Conservation (phyloP, 2,113 vertebrate genomes). For the Pteruthius melanotis region DNA sequence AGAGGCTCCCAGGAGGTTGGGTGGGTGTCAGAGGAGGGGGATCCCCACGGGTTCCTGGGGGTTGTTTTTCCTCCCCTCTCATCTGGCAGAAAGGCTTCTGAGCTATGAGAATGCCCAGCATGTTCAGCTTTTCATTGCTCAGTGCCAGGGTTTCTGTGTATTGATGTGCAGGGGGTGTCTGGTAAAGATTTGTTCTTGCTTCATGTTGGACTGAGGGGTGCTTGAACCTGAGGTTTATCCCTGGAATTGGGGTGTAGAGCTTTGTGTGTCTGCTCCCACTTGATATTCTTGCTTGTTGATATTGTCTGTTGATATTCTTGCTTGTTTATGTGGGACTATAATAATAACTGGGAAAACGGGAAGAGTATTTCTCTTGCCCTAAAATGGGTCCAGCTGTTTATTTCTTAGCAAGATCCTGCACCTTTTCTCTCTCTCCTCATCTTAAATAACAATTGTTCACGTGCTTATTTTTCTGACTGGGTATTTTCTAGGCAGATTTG, state of each 20-base stretch:
- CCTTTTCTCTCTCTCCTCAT: background rate
- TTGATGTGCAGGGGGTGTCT: background rate
- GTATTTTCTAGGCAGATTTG: background rate
- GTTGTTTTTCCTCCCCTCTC: background rate
- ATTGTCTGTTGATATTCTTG: background rate
- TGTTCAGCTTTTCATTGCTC: no score
- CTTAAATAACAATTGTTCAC: background rate
- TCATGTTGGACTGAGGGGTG: background rate
- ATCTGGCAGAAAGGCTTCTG: background rate
- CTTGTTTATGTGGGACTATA: background rate
- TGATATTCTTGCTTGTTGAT: background rate
- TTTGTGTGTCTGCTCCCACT: background rate
- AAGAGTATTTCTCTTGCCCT: background rate
- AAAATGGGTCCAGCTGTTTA: background rate
- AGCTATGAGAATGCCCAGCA: rapidly evolving
- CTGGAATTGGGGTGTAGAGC: background rate
- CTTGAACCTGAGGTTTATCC: background rate
- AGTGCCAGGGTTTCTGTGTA: rapidly evolving
- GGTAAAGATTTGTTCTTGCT: background rate
- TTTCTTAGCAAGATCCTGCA: background rate
- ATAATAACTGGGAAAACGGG: background rate
- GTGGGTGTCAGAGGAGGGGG: background rate
- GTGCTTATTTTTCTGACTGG: background rate
- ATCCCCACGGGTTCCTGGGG: background rate
- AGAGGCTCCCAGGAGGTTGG: background rate